phyloP scores from a whole-genome alignment of 2,888 invertebrate genomes.

The Schizotus pectinicornis region DNA sequence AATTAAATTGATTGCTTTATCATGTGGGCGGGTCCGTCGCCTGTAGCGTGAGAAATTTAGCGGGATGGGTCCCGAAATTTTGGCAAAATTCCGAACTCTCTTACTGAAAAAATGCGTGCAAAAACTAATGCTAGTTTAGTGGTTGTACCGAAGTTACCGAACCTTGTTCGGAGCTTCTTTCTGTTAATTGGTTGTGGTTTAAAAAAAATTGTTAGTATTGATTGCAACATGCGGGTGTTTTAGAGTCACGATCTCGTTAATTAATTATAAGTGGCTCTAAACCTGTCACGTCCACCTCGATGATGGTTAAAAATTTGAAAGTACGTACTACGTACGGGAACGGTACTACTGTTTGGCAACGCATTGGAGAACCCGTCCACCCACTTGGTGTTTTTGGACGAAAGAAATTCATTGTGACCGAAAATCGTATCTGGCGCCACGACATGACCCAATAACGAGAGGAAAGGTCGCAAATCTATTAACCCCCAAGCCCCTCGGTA shows the following conservation, averaged over 20 bases:
- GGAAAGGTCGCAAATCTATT: constrained; percentile 20
- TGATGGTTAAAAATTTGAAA: constrained; percentile 8
- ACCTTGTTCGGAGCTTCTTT: too few species aligned
- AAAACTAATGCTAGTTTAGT: background rate
- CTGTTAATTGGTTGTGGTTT: too few species aligned
- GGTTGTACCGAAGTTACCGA: too few species aligned
- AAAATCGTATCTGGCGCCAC: constrained; percentile 4
- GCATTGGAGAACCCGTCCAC: background rate
- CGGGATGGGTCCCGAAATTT: constrained; percentile 1
- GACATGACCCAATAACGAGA: constrained; percentile 1
- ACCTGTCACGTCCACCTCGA: constrained; percentile 13
- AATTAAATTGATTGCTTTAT: too few species aligned
- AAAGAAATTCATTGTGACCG: too few species aligned
- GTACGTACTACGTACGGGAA: background rate
- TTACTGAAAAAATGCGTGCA: constrained; percentile 7
- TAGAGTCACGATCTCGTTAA: constrained; percentile 22
- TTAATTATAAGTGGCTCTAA: constrained; percentile 23
- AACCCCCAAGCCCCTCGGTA: constrained; percentile 10
- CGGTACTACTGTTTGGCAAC: constrained; percentile 10
- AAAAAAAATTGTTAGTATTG: too few species aligned
- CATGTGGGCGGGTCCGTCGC: background rate
- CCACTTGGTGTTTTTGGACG: constrained; percentile 1
- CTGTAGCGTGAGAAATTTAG: constrained; percentile 6
- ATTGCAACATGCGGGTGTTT: constrained; percentile 9
- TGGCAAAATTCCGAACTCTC: constrained; percentile 12